Percentiles rank a stretch among this genome's conserved stretches.
Evolutionary conservation across 2,797 vertebrate species (phyloP).

Genomic region (Lagorchestes hirsutus): DNA sequence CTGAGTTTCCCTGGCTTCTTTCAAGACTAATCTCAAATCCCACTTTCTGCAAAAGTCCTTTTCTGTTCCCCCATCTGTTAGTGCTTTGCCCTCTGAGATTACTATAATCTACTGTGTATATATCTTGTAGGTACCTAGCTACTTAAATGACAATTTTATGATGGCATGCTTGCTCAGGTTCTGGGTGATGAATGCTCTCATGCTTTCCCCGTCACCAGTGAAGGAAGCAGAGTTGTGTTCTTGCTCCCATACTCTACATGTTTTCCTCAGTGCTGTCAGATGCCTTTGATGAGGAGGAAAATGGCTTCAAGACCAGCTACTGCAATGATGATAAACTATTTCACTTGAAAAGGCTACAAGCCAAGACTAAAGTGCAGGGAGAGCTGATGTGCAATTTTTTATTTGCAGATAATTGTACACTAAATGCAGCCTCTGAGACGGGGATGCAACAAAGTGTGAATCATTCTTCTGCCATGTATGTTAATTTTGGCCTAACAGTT

Average conservation of each 20-base stretch:
- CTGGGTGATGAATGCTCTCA: not conserved
- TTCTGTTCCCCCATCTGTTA: not conserved
- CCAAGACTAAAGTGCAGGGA: not conserved
- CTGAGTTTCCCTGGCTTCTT: not conserved
- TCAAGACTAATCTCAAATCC: not conserved
- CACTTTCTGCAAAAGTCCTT: not conserved
- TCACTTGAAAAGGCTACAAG: not conserved
- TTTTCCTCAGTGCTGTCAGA: not conserved
- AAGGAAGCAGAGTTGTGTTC: not conserved
- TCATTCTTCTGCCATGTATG: not conserved
- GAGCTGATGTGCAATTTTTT: not conserved
- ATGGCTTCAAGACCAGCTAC: not conserved
- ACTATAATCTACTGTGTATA: not conserved
- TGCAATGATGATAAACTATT: not conserved
- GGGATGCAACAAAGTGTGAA: not conserved
- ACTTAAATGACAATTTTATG: not conserved
- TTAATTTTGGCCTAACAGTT: not conserved
- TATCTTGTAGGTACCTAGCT: not conserved
- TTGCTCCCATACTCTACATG: not conserved
- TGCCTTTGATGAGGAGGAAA: not conserved
- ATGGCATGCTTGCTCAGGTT: not conserved
- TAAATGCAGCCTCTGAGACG: too few relatives aligned
- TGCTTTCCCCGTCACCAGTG: not conserved
- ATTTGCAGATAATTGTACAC: not conserved
- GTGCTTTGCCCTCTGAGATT: not conserved